Percentiles rank a stretch among this genome's conserved stretches.
These are phyloP conservation scores for Trissolcus basalis DNA, from an alignment of 1,140 invertebrate species.

Conservation along the genomic window DNA sequence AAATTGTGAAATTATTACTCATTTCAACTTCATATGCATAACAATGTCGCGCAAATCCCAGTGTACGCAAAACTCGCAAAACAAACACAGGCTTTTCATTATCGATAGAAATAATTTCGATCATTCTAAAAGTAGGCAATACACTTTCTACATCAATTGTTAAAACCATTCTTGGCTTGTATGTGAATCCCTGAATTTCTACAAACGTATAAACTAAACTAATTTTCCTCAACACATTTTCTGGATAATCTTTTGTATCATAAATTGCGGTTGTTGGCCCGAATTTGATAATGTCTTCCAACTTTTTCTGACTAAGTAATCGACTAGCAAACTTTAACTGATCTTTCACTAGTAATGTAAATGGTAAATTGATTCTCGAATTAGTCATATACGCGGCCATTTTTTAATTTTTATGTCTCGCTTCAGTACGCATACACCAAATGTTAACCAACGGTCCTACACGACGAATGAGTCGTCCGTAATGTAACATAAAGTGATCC, in stretches of 20 bases:
- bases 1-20: neutral
- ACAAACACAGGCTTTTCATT: conserved; percentile 10
- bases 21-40: conserved; percentile 24
- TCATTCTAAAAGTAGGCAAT: conserved; percentile 24
- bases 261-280: conserved; percentile 4
- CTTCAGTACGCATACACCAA: conserved; percentile 52
- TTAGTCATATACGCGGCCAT: conserved; percentile 20
- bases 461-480: conserved; percentile 35
- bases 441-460: conserved; percentile 52
- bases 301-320: conserved; percentile 8
- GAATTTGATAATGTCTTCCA: neutral
- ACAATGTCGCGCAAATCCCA: conserved; percentile 20
- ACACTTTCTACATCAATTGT: conserved; percentile 12
- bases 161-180: conserved; percentile 29
- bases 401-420: conserved; percentile 25
- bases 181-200: conserved; percentile 16
- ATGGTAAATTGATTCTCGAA: conserved; percentile 21
- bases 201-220: conserved; percentile 12
- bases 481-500: conserved; percentile 59
- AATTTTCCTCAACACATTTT: conserved; percentile 3
- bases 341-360: conserved; percentile 29
- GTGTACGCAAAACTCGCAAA: conserved; percentile 15
- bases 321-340: conserved; percentile 19
- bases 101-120: conserved; percentile 27
- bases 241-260: conserved; percentile 3